Evolutionary conservation across 2,888 invertebrate species (phyloP).

Genomic region (Bibio marci): DNA sequence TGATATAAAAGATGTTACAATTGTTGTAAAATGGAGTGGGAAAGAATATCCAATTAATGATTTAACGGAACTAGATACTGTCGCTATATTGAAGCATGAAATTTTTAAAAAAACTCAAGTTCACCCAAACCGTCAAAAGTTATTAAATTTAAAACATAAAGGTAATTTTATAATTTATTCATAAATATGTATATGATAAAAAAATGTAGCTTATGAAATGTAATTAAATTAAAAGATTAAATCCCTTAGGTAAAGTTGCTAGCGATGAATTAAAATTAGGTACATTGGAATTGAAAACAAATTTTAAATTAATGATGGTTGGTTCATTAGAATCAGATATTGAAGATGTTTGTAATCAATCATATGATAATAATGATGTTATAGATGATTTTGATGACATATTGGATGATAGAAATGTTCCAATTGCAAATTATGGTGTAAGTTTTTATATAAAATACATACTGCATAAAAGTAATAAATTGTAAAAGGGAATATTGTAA

Average conservation of each 20-base stretch:
- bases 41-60: slow-evolving; percentile 69
- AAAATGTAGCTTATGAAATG: too few relatives aligned
- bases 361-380: slow-evolving; percentile 68
- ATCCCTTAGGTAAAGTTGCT: slow-evolving; percentile 57
- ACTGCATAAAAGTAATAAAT: too few relatives aligned
- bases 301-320: slow-evolving; percentile 93
- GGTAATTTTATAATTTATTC: slow-evolving; percentile 34
- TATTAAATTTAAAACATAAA: slow-evolving; percentile 82
- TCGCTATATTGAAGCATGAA: slow-evolving; percentile 60
- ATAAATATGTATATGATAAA: too few relatives aligned
- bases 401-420: slow-evolving; percentile 51
- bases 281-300: slow-evolving; percentile 62
- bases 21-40: slow-evolving; percentile 86
- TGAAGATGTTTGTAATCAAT: slow-evolving; percentile 62
- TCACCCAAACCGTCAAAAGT: slow-evolving; percentile 80
- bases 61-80: slow-evolving; percentile 59
- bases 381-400: slow-evolving; percentile 85
- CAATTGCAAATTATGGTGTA: slow-evolving; percentile 21
- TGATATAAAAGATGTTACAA: slow-evolving; percentile 25
- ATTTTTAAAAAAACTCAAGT: slow-evolving; percentile 82
- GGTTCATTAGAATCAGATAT: slow-evolving; percentile 88
- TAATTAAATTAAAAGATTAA: too few relatives aligned
- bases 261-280: slow-evolving; percentile 62
- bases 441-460: too few relatives aligned
- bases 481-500: slow-evolving; percentile 1